A percentile compares a stretch with the other conserved stretches of the same genome.
These are phyloP conservation scores for Drosophila demipolita DNA, from an alignment of 2,888 invertebrate species.

Conservation along the genomic window DNA sequence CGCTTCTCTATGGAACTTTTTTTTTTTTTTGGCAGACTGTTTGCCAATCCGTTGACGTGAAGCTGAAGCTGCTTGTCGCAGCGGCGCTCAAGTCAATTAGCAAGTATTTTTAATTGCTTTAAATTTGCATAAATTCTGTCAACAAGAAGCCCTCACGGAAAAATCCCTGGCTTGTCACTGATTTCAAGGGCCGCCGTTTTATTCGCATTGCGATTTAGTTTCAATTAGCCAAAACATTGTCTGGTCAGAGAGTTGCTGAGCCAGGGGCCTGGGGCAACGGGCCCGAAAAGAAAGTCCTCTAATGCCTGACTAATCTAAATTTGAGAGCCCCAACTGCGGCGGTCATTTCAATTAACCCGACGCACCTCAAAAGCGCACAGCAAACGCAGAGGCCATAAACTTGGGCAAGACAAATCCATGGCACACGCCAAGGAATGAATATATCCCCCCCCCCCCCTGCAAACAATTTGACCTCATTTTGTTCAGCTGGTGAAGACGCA, in stretches of 20 bases:
- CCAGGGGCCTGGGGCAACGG: constrained; percentile 7
- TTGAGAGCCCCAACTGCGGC: constrained; percentile 51
- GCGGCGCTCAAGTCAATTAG: constrained; percentile 74
- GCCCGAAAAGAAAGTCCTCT: constrained; percentile 41
- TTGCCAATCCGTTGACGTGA: constrained; percentile 49
- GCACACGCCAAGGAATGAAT: constrained; percentile 58
- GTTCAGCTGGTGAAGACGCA: constrained; percentile 68
- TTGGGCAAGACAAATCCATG: constrained; percentile 68
- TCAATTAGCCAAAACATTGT: constrained; percentile 66
- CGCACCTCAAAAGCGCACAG: constrained; percentile 62
- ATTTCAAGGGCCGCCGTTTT: background rate
- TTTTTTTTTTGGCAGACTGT: constrained; percentile 26
- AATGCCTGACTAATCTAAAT: constrained; percentile 64
- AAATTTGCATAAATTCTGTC: constrained; percentile 79
- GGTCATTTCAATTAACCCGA: constrained; percentile 77
- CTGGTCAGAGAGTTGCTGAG: constrained; percentile 27
- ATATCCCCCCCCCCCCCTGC: constrained; percentile 40
- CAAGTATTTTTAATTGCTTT: constrained; percentile 79
- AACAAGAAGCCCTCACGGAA: constrained; percentile 54
- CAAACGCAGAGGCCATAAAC: constrained; percentile 42
- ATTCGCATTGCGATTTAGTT: constrained; percentile 58
- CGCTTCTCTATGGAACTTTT: constrained; percentile 22
- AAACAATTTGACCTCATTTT: constrained; percentile 70
- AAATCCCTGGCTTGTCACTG: background rate
- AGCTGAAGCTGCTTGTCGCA: constrained; percentile 40